Percentiles rank a stretch among this genome's conserved stretches.
Conservation (phyloP, 1,140 invertebrate species). For the Thaumetopoea pityocampa region DNA sequence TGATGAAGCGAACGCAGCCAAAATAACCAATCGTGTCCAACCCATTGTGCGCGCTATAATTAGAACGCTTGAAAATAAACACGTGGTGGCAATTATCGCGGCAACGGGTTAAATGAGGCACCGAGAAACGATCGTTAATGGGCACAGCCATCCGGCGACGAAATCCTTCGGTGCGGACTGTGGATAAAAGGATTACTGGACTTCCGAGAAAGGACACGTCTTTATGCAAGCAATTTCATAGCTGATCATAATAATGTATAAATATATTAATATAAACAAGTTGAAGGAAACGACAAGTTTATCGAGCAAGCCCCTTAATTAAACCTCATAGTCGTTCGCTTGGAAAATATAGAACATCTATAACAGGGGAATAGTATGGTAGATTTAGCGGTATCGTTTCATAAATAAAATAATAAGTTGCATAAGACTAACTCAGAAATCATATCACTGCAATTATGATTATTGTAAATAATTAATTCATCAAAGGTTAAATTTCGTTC, state of each 20-base stretch:
- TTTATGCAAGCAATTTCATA: conserved; percentile 29
- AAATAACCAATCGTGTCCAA: conserved; percentile 73
- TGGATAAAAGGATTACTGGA: conserved; percentile 34
- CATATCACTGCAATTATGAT: too few species aligned
- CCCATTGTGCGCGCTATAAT: conserved; percentile 72
- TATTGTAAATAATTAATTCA: conserved; percentile 48
- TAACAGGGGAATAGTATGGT: too few species aligned
- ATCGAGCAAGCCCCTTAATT: conserved; percentile 21
- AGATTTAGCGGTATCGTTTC: too few species aligned
- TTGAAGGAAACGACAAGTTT: conserved; percentile 30
- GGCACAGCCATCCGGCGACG: conserved; percentile 47
- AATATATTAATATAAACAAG: conserved; percentile 38
- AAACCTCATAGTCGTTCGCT: too few species aligned
- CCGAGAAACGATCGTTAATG: conserved; percentile 67
- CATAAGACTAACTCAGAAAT: too few species aligned
- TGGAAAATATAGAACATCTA: too few species aligned
- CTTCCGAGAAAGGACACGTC: conserved; percentile 35
- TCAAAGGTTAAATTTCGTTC: conserved; percentile 39
- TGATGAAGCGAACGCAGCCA: conserved; percentile 62
- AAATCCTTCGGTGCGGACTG: conserved; percentile 28
- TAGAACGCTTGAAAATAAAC: conserved; percentile 71
- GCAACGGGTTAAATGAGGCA: conserved; percentile 73
- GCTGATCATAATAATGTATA: conserved; percentile 22
- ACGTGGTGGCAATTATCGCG: conserved; percentile 74
- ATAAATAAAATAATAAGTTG: too few species aligned